Evolutionary conservation across 2,888 invertebrate genomes (phyloP), one percentile per base, ranked within the genome.

Genomic region (Andrena hattorfiana): DNA sequence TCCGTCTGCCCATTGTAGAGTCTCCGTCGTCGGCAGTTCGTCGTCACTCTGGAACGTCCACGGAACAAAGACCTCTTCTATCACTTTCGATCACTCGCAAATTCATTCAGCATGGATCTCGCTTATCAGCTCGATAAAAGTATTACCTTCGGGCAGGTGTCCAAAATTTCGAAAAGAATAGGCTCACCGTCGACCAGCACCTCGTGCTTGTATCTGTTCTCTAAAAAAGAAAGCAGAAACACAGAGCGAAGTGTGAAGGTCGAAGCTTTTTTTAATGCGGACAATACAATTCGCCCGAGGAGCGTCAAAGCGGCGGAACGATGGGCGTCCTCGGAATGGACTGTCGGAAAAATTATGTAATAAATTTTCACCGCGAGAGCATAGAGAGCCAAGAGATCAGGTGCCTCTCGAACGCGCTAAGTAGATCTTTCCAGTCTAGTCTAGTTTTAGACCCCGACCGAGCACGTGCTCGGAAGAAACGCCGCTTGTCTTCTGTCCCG

Each of bases 181-280:
- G 98, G 97, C 92, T 99, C 98, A 16, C 97, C 97, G 91, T 98
- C 98, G 81, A 98, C 96, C 92, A 98, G 94, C 28, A 97, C 97
- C 94, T 98, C 98, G 94, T 98, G 97, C 92, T 98, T 98, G 94
- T 98, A 98, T 94, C 97, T 96, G 94, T 97, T 97, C 94, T 98
- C 98, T 98, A 95, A 85, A 96, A 96, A 64, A 28, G 20, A 67
- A 32, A 16, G 35, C 42, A 42, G 16, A 42, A 42, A 42, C 4
- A 42, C 42, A 42, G 42, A 16, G 42, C 42, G 8, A 28, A 66
- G 16, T 23, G n/a, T 5, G 64, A 54, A 63, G 67, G 56, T 4
- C 56, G 20, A n/a, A 68, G 48, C 49, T 28, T 63, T 16, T 59
- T 59, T 54, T 32, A 59, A 63, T 59, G 23, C 42, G 20, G 59